Evolutionary conservation across 53 echinoderm and acorn worm species (phyloP), one percentile per base, ranked within the genome.

Genomic region (Apostichopus leukothele): DNA sequence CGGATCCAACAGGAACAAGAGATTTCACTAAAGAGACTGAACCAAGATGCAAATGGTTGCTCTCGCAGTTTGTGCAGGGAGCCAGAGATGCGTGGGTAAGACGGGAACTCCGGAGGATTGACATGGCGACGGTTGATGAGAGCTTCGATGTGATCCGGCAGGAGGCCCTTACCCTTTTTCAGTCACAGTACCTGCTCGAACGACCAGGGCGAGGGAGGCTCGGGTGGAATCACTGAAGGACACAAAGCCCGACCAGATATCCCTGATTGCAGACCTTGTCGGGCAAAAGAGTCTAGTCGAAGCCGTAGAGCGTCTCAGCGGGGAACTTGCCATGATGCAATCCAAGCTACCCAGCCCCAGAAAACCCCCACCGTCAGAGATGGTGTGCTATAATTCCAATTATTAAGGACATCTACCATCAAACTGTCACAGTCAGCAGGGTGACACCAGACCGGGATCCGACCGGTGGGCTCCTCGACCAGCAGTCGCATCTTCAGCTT

Each of bases 91-190:
- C 27, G 27, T 27, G 27, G 27, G 27, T 27, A 27, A 1, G 27
- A 27, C 27, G 27, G 27, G 27, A 27, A 27, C 27, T 27, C 27
- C 27, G 27, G 27, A 27, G 27, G 27, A 27, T 27, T 27, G 67
- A 67, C 67, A 66, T 90, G 22, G 50, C 89, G 8, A 76, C 73
- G 14, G 78, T 27, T 14, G 61, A 79, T 7, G 76, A 86, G 39
- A 54, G 22, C 18, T 90, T 83, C 50, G 73, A 80, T 9, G 25
- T 53, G n/a, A 86, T 87, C 80, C 77, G 90, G 59, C 76, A 88
- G 25, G 90, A 92, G 52, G 73, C 84, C 1, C 50, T 86, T 1
- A 39, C 13, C 9, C 61, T 90, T 50, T 90, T 86, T 22, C 90
- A 86, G 76, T 39, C 61, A 14, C 16, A 55, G 5, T 18, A 2